Conservation (phyloP, 1,140 invertebrate species). For the Paralvinella palmiformis region DNA sequence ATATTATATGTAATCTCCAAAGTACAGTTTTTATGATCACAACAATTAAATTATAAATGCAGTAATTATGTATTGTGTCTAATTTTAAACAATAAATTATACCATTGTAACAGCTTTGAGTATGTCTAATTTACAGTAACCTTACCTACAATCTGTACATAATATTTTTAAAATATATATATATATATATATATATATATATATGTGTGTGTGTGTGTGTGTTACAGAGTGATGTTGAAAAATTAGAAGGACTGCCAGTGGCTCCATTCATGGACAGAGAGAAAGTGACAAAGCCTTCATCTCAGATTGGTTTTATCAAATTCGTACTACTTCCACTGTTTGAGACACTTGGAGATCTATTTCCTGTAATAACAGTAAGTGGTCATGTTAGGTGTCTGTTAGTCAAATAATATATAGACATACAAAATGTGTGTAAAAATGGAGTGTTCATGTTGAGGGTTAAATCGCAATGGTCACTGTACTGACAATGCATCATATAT, state of each 20-base stretch:
- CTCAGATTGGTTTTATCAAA: conserved; percentile 80
- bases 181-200: neutral
- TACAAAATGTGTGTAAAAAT: too few species aligned
- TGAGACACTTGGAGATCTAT: conserved; percentile 65
- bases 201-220: neutral
- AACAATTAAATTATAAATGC: too few species aligned
- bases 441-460: too few species aligned
- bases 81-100: too few species aligned
- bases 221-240: conserved; percentile 72
- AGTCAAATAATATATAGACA: too few species aligned
- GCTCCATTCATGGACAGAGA: conserved; percentile 87
- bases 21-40: too few species aligned
- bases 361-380: conserved; percentile 8
- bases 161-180: neutral
- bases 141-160: neutral
- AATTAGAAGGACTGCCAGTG: conserved; percentile 74
- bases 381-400: too few species aligned
- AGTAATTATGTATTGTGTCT: too few species aligned
- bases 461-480: too few species aligned
- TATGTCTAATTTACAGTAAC: neutral
- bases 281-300: conserved; percentile 78
- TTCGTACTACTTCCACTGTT: conserved; percentile 74
- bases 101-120: too few species aligned
- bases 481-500: too few species aligned
- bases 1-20: too few species aligned